Percentiles rank a stretch among this genome's conserved stretches.
Conservation (phyloP, 2,113 vertebrate genomes). For the Psittacara wagleri region DNA sequence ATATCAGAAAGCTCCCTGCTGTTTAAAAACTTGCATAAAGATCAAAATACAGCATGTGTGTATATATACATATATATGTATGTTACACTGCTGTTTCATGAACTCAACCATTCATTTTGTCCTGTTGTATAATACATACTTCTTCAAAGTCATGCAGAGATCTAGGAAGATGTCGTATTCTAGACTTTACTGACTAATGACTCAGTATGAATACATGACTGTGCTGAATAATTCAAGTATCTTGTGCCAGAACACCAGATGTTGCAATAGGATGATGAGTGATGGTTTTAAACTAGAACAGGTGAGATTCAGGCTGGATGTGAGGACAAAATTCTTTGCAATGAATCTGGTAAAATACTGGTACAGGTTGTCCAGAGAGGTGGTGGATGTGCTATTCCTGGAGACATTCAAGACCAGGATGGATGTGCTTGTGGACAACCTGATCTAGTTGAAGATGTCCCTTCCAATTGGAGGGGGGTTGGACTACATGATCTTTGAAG, state of each 20-base stretch:
- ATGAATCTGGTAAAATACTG: background rate
- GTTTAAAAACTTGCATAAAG: background rate
- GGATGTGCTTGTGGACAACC: background rate
- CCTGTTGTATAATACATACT: fast-evolving
- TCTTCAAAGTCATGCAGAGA: background rate
- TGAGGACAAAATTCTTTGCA: background rate
- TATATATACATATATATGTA: fast-evolving
- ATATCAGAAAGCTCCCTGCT: background rate
- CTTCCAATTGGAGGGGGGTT: background rate
- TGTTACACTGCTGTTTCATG: background rate
- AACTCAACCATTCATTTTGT: background rate
- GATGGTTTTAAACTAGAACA: background rate
- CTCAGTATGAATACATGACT: background rate
- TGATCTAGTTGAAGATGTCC: background rate
- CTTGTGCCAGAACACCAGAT: background rate
- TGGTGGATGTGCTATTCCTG: background rate
- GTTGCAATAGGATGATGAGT: background rate
- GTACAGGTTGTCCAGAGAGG: background rate
- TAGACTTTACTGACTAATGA: background rate
- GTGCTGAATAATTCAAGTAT: background rate
- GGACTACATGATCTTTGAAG: background rate
- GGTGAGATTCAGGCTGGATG: background rate
- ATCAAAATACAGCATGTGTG: background rate
- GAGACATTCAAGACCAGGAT: background rate
- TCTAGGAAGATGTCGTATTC: background rate